Conservation (phyloP, 2,113 vertebrate species). For the Cephalopterus ornatus region DNA sequence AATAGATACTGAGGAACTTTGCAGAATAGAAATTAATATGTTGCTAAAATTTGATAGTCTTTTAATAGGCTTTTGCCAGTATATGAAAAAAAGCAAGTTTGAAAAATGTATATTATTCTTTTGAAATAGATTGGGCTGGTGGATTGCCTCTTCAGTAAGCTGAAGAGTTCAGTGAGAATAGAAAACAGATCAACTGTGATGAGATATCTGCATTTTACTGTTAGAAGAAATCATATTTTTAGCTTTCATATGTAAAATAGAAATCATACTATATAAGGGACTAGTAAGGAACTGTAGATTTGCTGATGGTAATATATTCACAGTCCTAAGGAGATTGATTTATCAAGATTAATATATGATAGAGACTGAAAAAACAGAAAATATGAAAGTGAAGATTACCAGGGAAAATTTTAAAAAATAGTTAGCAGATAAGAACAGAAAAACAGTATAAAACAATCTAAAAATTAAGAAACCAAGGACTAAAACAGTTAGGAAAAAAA, state of each 20-base stretch:
- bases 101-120: not conserved
- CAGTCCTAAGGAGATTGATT: not conserved
- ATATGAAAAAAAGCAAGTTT: not conserved
- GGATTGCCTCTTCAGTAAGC: not conserved
- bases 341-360: not conserved
- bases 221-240: not conserved
- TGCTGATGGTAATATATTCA: not conserved
- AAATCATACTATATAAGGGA: not conserved
- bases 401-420: rapidly evolving
- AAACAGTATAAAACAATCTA: not conserved
- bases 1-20: not conserved
- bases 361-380: not conserved
- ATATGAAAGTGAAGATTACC: not conserved
- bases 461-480: not conserved
- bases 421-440: not conserved
- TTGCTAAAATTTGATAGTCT: not conserved
- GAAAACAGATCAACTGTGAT: not conserved
- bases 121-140: not conserved
- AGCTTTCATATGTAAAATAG: not conserved
- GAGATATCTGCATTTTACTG: not conserved
- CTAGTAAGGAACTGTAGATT: not conserved
- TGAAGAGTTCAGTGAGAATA: not conserved
- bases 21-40: not conserved
- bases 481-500: not conserved
- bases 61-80: not conserved